Evolutionary conservation across 2,113 vertebrate genomes (phyloP).

Genomic region (Oryzias melastigma): DNA sequence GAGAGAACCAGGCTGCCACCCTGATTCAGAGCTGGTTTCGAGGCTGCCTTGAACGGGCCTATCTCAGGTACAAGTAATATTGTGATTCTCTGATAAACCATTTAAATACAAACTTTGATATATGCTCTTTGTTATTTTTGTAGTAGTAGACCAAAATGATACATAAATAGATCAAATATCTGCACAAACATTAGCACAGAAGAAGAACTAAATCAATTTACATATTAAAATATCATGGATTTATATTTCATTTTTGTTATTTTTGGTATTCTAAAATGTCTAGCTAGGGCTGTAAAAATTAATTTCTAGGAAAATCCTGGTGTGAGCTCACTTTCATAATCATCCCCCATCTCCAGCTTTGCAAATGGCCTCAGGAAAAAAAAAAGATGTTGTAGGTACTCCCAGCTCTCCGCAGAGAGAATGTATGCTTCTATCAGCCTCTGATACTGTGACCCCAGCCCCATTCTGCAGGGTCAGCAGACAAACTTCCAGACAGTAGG

Average conservation of each 20-base stretch:
- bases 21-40: constrained; percentile 90
- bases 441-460: constrained; percentile 67
- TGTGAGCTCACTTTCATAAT: constrained; percentile 58
- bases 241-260: background rate
- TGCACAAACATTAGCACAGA: background rate
- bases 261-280: constrained; percentile 23
- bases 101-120: constrained; percentile 8
- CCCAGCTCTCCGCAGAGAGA: constrained; percentile 51
- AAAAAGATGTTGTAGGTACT: constrained; percentile 41
- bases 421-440: constrained; percentile 60
- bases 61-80: constrained; percentile 79
- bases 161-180: background rate
- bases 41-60: constrained; percentile 80
- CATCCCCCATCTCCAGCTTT: constrained; percentile 61
- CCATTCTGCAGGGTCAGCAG: constrained; percentile 80
- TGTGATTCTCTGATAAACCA: background rate
- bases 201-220: too few relatives aligned
- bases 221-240: too few relatives aligned
- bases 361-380: constrained; percentile 70
- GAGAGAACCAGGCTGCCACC: constrained; percentile 76
- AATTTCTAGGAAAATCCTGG: constrained; percentile 53
- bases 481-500: constrained; percentile 82
- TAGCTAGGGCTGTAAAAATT: constrained; percentile 30
- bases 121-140: background rate
- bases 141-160: background rate